Evolutionary conservation across 2,888 invertebrate genomes (phyloP).

Genomic region (Melieria picta): DNA sequence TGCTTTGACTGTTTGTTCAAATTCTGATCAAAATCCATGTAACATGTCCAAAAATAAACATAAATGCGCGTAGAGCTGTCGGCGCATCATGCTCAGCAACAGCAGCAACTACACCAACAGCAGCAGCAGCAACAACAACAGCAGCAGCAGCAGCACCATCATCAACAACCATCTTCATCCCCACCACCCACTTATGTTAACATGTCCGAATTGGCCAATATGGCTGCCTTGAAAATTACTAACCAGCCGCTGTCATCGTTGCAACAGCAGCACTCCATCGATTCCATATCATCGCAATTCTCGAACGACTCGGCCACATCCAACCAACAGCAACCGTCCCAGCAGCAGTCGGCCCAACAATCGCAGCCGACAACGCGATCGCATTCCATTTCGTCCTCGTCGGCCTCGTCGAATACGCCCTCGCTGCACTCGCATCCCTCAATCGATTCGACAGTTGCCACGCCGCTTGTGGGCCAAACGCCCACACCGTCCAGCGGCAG

Average conservation of each 20-base stretch:
- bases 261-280: slow-evolving; percentile 70
- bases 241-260: slow-evolving; percentile 66
- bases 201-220: slow-evolving; percentile 87
- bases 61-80: slow-evolving; percentile 55
- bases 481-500: slow-evolving; percentile 63
- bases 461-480: slow-evolving; percentile 57
- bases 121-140: slow-evolving; percentile 49
- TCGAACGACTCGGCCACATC: slow-evolving; percentile 60
- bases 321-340: slow-evolving; percentile 42
- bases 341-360: slow-evolving; percentile 36
- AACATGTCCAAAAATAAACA: slow-evolving; percentile 4
- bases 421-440: slow-evolving; percentile 63
- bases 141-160: slow-evolving; percentile 47
- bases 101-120: slow-evolving; percentile 50
- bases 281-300: slow-evolving; percentile 60
- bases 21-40: slow-evolving; percentile 13
- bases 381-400: slow-evolving; percentile 58
- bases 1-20: slow-evolving; percentile 33
- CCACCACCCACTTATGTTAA: slow-evolving; percentile 87
- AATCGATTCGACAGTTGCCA: slow-evolving; percentile 60
- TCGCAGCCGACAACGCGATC: slow-evolving; percentile 48
- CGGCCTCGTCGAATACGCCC: slow-evolving; percentile 57
- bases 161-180: slow-evolving; percentile 47
- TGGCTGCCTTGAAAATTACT: slow-evolving; percentile 80
- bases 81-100: slow-evolving; percentile 60